Percentiles rank a stretch among this genome's conserved stretches.
Conservation (phyloP, 2,797 vertebrate genomes). For the Myotis findleyi region DNA sequence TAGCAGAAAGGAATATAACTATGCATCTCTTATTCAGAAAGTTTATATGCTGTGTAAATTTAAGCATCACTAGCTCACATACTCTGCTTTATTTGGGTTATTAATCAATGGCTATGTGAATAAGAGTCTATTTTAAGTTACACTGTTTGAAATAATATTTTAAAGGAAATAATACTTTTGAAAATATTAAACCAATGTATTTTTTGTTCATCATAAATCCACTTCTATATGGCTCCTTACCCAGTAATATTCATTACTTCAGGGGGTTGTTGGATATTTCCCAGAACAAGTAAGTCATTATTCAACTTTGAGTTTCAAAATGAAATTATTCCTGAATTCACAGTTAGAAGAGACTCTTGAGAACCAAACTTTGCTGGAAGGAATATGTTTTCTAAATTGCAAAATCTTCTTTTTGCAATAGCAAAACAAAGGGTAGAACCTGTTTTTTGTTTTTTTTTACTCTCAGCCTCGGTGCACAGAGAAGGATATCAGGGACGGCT, state of each 20-base stretch:
- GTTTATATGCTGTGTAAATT: conserved; percentile 45
- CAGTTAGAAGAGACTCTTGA: conserved; percentile 20
- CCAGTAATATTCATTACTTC: conserved; percentile 51
- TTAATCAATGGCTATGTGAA: conserved; percentile 60
- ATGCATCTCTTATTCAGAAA: conserved; percentile 52
- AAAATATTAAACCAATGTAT: conserved; percentile 63
- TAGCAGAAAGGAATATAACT: conserved; percentile 55
- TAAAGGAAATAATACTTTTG: conserved; percentile 56
- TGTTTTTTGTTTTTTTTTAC: not conserved
- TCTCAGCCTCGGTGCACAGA: not conserved
- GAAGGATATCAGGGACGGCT: not conserved
- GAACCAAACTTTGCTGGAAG: conserved; percentile 27
- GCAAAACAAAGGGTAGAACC: not conserved
- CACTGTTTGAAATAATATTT: conserved; percentile 59
- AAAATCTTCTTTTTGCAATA: conserved; percentile 51
- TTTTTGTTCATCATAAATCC: conserved; percentile 64
- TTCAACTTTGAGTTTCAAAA: conserved; percentile 54
- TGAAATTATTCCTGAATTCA: conserved; percentile 56
- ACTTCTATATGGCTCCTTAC: conserved; percentile 40
- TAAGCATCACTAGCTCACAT: conserved; percentile 27
- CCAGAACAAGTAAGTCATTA: conserved; percentile 69
- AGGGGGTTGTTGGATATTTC: conserved; percentile 55
- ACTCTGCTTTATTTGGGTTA: conserved; percentile 66
- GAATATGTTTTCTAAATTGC: conserved; percentile 45
- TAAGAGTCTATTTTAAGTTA: conserved; percentile 71